phyloP scores from a whole-genome alignment of 2,797 vertebrate species.

The Alauda arvensis region DNA sequence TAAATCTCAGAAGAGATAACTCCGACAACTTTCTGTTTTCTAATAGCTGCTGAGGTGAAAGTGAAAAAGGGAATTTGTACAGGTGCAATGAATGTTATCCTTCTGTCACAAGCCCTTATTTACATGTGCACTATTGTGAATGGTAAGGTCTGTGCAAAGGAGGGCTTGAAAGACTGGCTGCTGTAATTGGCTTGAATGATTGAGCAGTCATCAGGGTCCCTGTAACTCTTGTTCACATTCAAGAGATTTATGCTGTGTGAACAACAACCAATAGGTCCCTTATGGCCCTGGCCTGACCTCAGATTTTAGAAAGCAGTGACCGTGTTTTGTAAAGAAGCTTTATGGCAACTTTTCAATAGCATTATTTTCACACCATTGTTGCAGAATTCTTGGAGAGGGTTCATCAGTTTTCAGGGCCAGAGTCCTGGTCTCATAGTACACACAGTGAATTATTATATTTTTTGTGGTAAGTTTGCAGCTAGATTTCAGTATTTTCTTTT shows the following conservation, averaged over 20 bases:
- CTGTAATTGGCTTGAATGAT: background rate
- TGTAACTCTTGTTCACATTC: background rate
- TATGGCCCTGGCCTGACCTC: background rate
- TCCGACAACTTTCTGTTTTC: too few relatives aligned
- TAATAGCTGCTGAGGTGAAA: background rate
- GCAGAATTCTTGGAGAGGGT: background rate
- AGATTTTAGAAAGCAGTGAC: background rate
- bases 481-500: background rate
- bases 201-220: background rate
- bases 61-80: background rate
- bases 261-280: background rate
- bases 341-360: background rate
- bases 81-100: background rate
- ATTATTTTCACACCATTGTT: background rate
- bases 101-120: background rate
- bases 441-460: background rate
- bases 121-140: background rate
- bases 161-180: background rate
- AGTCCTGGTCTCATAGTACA: background rate
- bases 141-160: fast-evolving
- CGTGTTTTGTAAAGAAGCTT: background rate
- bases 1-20: too few relatives aligned
- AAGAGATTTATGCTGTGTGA: background rate
- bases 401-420: background rate
- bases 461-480: background rate